phyloP scores from a whole-genome alignment of 2,797 vertebrate genomes.

The Kryptopterus vitreolus region DNA sequence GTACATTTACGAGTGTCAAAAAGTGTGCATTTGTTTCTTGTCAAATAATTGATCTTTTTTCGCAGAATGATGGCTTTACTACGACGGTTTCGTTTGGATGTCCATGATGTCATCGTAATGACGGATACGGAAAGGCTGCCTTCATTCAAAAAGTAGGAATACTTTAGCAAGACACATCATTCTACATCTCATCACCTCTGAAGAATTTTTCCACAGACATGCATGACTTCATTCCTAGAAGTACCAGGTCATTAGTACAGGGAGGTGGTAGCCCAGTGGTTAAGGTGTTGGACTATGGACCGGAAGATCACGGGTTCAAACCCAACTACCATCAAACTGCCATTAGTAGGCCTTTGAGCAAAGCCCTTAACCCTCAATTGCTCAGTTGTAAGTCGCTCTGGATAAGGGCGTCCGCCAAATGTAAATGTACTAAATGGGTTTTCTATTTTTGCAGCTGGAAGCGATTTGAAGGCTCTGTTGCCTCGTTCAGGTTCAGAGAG shows the following conservation, averaged over 20 bases:
- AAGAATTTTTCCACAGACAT: neutral
- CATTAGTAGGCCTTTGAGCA: too few species aligned
- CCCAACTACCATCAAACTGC: too few species aligned
- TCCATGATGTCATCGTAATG: slow-evolving; percentile 73
- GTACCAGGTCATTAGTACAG: neutral
- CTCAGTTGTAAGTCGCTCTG: too few species aligned
- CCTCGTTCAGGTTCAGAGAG: slow-evolving; percentile 66
- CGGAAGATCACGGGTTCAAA: too few species aligned
- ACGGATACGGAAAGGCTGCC: slow-evolving; percentile 72
- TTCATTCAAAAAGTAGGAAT: slow-evolving; percentile 68
- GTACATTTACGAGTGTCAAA: neutral
- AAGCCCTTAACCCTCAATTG: too few species aligned
- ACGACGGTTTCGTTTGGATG: slow-evolving; percentile 72
- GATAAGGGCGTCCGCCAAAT: too few species aligned
- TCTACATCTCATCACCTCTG: neutral
- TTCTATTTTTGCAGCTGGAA: slow-evolving; percentile 60
- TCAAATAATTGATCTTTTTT: neutral
- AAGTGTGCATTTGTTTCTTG: neutral
- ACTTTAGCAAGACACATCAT: neutral
- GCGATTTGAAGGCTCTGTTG: slow-evolving; percentile 70
- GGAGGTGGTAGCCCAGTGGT: too few species aligned
- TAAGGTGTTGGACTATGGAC: too few species aligned
- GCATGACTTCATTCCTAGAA: neutral
- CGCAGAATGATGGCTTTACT: slow-evolving; percentile 73
- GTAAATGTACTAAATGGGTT: too few species aligned